Evolutionary conservation across 2,113 vertebrate genomes (phyloP).

Genomic region (Illadopsis cleaveri): DNA sequence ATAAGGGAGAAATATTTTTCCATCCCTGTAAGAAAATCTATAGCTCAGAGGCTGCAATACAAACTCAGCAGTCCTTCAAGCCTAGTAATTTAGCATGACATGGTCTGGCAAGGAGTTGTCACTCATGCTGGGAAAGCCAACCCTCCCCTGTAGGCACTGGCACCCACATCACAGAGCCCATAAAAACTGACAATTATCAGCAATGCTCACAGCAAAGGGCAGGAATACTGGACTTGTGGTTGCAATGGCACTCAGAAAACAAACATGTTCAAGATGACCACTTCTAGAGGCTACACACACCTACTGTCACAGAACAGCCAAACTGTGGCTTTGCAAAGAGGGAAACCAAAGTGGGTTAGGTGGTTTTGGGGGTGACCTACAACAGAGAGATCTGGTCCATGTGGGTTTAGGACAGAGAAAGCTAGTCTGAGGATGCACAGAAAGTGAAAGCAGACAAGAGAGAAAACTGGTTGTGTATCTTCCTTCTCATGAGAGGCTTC

Average conservation of each 20-base stretch:
- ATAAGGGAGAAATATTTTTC: not conserved
- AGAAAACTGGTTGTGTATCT: not conserved
- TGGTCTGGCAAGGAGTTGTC: not conserved
- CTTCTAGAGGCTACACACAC: not conserved
- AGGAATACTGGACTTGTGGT: not conserved
- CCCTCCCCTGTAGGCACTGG: not conserved
- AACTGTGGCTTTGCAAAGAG: not conserved
- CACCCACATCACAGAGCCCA: fast-evolving
- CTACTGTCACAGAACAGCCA: not conserved
- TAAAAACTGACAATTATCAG: not conserved
- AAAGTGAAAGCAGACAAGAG: not conserved
- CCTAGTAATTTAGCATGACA: not conserved
- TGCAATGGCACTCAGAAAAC: not conserved
- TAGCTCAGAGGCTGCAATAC: not conserved
- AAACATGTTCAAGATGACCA: not conserved
- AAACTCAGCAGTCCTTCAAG: not conserved
- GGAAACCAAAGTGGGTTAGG: not conserved
- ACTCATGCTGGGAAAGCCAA: not conserved
- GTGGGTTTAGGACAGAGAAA: not conserved
- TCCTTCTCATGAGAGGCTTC: not conserved
- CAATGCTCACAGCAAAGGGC: not conserved
- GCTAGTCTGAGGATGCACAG: not conserved
- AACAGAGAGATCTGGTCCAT: not conserved
- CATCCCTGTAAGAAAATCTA: not conserved
- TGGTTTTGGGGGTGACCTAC: not conserved